Conservation (phyloP, 2,113 vertebrate species). For the Trematocara macrostoma region DNA sequence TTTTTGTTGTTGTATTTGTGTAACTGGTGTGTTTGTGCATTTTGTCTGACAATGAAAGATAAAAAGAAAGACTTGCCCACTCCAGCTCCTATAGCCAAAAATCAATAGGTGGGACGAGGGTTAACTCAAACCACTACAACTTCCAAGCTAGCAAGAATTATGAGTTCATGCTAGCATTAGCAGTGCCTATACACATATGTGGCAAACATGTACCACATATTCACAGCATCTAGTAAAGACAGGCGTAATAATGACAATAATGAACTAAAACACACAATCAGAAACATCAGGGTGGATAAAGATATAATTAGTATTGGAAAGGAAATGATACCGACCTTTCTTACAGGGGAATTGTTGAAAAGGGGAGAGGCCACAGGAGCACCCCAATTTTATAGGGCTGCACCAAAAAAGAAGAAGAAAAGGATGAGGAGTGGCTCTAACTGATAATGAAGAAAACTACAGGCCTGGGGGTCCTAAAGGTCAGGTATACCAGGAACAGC, state of each 20-base stretch:
- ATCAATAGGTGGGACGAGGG: not conserved
- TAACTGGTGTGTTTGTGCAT: not conserved
- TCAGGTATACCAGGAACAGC: not conserved
- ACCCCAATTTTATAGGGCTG: not conserved
- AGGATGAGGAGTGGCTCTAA: not conserved
- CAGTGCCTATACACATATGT: not conserved
- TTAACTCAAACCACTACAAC: not conserved
- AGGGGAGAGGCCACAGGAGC: not conserved
- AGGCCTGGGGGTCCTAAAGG: not conserved
- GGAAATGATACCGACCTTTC: rapidly evolving
- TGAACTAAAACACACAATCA: not conserved
- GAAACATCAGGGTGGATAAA: not conserved
- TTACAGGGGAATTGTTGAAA: not conserved
- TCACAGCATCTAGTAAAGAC: not conserved
- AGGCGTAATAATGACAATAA: not conserved
- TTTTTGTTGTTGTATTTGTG: not conserved
- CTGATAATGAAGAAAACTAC: not conserved
- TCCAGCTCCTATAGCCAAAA: not conserved
- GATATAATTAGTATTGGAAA: not conserved
- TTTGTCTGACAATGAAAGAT: not conserved
- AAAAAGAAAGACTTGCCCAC: not conserved
- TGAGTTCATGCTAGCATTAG: not conserved
- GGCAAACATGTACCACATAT: not conserved
- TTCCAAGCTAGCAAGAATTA: not conserved
- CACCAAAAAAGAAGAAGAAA: not conserved